Conservation (phyloP, 2,113 vertebrate genomes). For the Galeopterus variegatus region DNA sequence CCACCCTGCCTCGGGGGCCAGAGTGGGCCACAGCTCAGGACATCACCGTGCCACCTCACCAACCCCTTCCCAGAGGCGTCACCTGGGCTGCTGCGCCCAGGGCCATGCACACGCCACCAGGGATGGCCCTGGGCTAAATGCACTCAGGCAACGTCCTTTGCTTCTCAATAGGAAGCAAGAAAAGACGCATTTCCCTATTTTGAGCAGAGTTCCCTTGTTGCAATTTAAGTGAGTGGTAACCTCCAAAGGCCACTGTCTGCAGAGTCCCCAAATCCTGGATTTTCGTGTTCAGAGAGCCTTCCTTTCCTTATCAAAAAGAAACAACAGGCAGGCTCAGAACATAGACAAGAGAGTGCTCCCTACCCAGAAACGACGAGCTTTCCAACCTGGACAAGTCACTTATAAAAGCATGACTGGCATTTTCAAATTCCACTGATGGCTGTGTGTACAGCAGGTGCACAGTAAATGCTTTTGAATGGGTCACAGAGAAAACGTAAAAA, state of each 20-base stretch:
- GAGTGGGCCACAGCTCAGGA: background rate
- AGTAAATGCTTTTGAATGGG: background rate
- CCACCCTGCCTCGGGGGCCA: background rate
- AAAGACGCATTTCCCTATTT: slow-evolving; percentile 6
- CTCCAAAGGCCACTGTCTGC: rapidly evolving
- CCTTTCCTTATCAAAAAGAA: background rate
- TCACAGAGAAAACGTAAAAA: background rate
- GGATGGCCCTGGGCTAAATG: background rate
- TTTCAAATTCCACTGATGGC: rapidly evolving
- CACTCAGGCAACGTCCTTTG: slow-evolving; percentile 19
- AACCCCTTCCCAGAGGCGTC: background rate
- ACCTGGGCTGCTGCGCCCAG: background rate
- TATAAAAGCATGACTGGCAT: background rate
- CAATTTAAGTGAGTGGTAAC: slow-evolving; percentile 9
- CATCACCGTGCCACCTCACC: background rate
- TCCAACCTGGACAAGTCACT: background rate
- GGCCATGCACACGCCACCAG: background rate
- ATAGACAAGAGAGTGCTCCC: background rate
- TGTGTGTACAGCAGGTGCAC: rapidly evolving
- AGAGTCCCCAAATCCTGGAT: background rate
- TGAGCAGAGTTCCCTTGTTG: background rate
- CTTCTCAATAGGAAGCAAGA: background rate
- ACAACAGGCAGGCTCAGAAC: background rate
- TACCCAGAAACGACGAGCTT: background rate
- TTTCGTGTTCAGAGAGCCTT: background rate